Percentiles rank a stretch among this genome's conserved stretches.
Conservation (phyloP, 2,113 vertebrate species). For the Acinonyx jubatus region DNA sequence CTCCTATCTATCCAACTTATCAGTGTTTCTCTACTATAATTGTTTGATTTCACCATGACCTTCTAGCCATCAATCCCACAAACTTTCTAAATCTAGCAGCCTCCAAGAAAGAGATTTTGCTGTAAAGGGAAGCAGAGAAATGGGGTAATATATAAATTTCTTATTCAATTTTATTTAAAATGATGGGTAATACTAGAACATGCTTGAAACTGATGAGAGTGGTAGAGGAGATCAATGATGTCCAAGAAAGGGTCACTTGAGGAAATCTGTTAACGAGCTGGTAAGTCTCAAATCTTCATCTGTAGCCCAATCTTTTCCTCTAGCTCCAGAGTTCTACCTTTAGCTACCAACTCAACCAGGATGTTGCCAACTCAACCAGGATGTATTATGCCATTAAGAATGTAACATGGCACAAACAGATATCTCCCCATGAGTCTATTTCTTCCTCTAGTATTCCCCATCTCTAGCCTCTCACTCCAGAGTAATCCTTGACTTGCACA, state of each 20-base stretch:
- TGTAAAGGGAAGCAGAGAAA: background rate
- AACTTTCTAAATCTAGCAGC: background rate
- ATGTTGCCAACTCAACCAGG: background rate
- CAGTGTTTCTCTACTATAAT: background rate
- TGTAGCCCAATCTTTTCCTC: background rate
- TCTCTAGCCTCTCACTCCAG: background rate
- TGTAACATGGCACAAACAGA: background rate
- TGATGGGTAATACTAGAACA: background rate
- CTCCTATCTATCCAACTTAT: background rate
- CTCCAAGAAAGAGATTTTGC: background rate
- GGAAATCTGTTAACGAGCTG: background rate
- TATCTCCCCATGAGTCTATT: background rate
- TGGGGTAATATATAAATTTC: background rate
- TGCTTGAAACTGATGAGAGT: conserved; percentile 10
- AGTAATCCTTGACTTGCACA: background rate
- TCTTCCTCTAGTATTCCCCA: background rate
- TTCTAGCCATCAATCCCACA: background rate
- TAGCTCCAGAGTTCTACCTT: background rate
- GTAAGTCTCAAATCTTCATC: background rate
- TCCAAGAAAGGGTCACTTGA: background rate
- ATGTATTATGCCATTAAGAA: background rate
- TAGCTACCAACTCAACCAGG: background rate
- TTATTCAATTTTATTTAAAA: background rate
- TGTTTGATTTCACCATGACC: background rate
- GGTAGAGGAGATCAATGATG: background rate